Base-by-base conservation (phyloP, 2,797 vertebrate genomes). In the Darevskia nairensis region DNA sequence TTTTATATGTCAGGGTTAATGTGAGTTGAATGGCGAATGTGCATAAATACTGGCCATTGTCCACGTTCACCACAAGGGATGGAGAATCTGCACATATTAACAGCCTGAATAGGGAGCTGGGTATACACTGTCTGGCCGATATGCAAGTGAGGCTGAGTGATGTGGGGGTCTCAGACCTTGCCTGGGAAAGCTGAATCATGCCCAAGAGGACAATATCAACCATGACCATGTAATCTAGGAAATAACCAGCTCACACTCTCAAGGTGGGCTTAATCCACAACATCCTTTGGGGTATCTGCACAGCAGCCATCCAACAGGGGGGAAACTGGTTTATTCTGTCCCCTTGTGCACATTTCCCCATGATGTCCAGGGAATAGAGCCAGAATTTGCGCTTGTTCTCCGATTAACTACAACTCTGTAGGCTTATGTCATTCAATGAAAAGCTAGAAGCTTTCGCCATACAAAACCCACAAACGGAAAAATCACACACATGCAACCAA, bases 31-130 rank as follows among this genome's bases (percentile, higher is more conserved):
- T 84, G 64, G 81, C 6, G 35, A 88, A 39, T n/a, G 81, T 61
- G 64, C 64, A 78, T 88, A 78, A 88, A 78, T 88, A 68, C 55
- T 55, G 29, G 61, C 81, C 87, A 83, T 88, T 83, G 80, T 83
- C 81, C 64, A 78, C 13, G n/a, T 77, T 71, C 74, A 78, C 32
- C 27, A n/a, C 32, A 76, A 77, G 80, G 80, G 61, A 66, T 55
- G 61, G 86, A 11, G 72, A 77, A 83, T 68, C 80, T 88, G 64
- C 75, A n/a, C 74, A 78, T 71, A 69, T 83, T 78, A 84, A 64
- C 10, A n/a, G 74, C 64, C 55, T 84, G 74, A 83, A 88, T 78
- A 66, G 74, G 46, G 74, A 23, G 74, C 27, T 50, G 72, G 61
- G 71, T 69, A 44, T 83, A 83, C 74, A 88, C 77, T 88, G 87